Evolutionary conservation across 2,888 invertebrate genomes (phyloP), one percentile per base, ranked within the genome.

Genomic region (Capitulum mitella): DNA sequence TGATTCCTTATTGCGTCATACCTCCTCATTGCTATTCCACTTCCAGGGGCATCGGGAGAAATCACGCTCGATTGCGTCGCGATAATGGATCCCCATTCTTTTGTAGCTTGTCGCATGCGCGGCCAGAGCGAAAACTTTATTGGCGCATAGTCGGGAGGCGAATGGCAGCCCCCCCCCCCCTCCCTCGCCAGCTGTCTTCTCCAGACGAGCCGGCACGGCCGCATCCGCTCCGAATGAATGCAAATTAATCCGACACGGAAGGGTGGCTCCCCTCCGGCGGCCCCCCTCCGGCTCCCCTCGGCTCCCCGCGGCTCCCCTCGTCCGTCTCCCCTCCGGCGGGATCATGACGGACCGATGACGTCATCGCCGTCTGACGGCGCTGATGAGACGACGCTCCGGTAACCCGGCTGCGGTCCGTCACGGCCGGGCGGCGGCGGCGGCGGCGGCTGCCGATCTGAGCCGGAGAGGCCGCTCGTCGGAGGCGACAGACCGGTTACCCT

Each of bases 181-280:
- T 8, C 32, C 37, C 2, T 5, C 32, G 37, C 3, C 70, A 70
- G 37, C 70, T 70, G 70, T 37, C 70, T 37, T 37, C 22, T 6
- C 29, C 70, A 70, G 70, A 22, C 70, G 19, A 6, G 5, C 10
- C 70, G 3, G 37, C 14, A 37, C 14, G 37, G 70, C 37, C 12
- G 19, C 26, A 32, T 34, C 70, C 37, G 22, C 34, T 70, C 70
- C 6, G 22, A 34, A 22, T 37, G 22, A 70, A 70, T 70, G 70
- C 70, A 70, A 70, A 70, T 70, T 37, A 70, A 70, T 70, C 29
- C 70, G 37, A 37, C 70, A 8, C 37, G 70, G 37, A 70, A 70
- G 70, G 70, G 70, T 70, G 70, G 37, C 70, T 70, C 70, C 37
- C 70, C 64, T 26, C 19, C 22, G 22, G 29, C 26, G 26, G 37